Percentiles rank a stretch among this genome's conserved stretches.
phyloP scores from a whole-genome alignment of 2,113 vertebrate species.

The Neofelis nebulosa region DNA sequence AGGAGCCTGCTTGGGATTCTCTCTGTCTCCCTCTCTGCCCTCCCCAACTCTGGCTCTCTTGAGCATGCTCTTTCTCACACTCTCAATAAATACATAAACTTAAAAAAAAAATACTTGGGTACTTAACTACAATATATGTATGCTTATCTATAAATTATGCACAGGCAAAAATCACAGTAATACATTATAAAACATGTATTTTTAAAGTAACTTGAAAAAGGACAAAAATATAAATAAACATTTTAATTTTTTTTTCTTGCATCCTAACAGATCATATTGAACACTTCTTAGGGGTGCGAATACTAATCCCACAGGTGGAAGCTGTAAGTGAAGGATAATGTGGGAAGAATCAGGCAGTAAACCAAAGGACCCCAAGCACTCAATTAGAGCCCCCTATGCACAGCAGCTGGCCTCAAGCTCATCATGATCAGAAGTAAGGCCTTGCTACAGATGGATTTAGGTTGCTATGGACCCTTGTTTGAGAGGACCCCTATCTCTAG shows the following conservation, averaged over 20 bases:
- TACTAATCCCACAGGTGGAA: not conserved
- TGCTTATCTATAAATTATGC: not conserved
- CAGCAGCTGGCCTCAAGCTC: not conserved
- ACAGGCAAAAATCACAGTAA: not conserved
- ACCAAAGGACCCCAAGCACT: not conserved
- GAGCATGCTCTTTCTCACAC: no score
- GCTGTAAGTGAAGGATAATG: not conserved
- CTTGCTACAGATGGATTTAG: not conserved
- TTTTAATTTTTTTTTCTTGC: not conserved
- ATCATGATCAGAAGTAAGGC: not conserved
- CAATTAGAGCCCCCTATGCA: not conserved
- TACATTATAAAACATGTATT: not conserved
- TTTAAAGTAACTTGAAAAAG: not conserved
- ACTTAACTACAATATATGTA: not conserved
- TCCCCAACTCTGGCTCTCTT: no score
- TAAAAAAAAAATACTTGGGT: not conserved
- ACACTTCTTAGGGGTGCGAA: not conserved
- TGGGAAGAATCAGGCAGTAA: not conserved
- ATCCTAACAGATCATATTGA: not conserved
- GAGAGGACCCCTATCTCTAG: not conserved
- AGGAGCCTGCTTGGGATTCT: no score
- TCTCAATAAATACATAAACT: no score
- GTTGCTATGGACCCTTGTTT: not conserved
- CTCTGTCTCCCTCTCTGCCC: no score
- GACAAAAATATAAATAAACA: not conserved